phyloP scores from a whole-genome alignment of 2,888 invertebrate genomes.

The Machimus atricapillus region DNA sequence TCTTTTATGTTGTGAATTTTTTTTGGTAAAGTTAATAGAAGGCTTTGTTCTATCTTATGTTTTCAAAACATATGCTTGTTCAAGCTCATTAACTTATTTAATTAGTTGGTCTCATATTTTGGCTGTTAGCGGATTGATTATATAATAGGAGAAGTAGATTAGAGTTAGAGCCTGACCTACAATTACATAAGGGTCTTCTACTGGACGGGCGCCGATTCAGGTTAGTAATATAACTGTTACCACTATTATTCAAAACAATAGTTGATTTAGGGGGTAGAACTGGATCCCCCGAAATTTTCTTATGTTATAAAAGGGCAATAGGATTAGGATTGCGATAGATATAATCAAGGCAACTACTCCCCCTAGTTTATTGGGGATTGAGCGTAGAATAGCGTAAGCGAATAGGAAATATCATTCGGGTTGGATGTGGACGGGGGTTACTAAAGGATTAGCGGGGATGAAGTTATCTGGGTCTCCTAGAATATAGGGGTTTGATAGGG shows the following conservation, averaged over 20 bases:
- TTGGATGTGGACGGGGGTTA: slow-evolving; percentile 79
- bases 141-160: slow-evolving; percentile 68
- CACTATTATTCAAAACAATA: slow-evolving; percentile 68
- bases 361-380: slow-evolving; percentile 81
- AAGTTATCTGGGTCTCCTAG: slow-evolving; percentile 79
- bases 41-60: slow-evolving; percentile 68
- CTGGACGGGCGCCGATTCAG: slow-evolving; percentile 75
- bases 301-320: slow-evolving; percentile 66
- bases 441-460: slow-evolving; percentile 63
- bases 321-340: slow-evolving; percentile 73
- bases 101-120: slow-evolving; percentile 67
- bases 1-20: slow-evolving; percentile 59
- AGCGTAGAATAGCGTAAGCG: slow-evolving; percentile 81
- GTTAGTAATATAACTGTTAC: slow-evolving; percentile 69
- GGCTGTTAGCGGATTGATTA: slow-evolving; percentile 63
- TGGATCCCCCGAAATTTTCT: slow-evolving; percentile 68
- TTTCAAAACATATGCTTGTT: slow-evolving; percentile 75
- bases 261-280: slow-evolving; percentile 70
- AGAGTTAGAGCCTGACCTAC: slow-evolving; percentile 69
- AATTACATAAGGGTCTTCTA: slow-evolving; percentile 71
- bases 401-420: slow-evolving; percentile 87
- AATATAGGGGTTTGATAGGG: slow-evolving; percentile 67
- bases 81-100: slow-evolving; percentile 71
- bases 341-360: slow-evolving; percentile 66
- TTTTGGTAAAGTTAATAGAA: slow-evolving; percentile 69